Evolutionary conservation across 2,113 vertebrate species (phyloP).

Genomic region (Meleagris gallopavo): DNA sequence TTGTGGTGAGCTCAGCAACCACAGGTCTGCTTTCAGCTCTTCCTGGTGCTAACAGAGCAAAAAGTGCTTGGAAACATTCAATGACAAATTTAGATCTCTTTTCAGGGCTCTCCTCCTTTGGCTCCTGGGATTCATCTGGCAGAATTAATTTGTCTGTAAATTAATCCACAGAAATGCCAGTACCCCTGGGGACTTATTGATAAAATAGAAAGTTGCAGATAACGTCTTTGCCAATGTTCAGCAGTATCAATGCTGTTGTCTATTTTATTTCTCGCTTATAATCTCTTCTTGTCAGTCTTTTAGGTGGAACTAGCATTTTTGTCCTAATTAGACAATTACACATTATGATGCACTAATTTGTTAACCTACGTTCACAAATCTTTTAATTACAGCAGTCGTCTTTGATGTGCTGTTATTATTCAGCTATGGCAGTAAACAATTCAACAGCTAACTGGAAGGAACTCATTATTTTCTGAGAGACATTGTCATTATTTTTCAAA

Average conservation of each 20-base stretch:
- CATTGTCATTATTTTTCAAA: conserved; percentile 59
- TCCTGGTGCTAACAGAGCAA: neutral
- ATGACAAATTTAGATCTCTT: neutral
- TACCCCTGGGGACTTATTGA: conserved; percentile 15
- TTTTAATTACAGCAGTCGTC: conserved; percentile 81
- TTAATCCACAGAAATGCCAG: conserved; percentile 24
- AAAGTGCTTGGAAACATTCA: neutral
- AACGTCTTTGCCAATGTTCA: conserved; percentile 44
- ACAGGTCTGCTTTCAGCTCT: neutral
- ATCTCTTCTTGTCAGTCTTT: conserved; percentile 66
- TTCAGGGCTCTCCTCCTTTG: neutral
- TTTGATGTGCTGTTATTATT: conserved; percentile 81
- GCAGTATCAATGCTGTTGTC: neutral
- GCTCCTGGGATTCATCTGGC: neutral
- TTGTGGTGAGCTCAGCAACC: accelerated
- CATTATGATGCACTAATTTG: conserved; percentile 81
- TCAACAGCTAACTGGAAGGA: conserved; percentile 73
- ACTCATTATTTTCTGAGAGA: conserved; percentile 76
- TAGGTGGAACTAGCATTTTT: conserved; percentile 73
- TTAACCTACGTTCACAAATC: conserved; percentile 83
- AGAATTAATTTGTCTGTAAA: conserved; percentile 34
- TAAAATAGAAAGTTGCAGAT: conserved; percentile 34
- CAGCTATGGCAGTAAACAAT: conserved; percentile 78
- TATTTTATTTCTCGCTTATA: conserved; percentile 43
- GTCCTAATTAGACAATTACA: conserved; percentile 82